These are phyloP conservation scores for Dioctria rufipes DNA, from an alignment of 2,888 invertebrate genomes.

Conservation along the genomic window DNA sequence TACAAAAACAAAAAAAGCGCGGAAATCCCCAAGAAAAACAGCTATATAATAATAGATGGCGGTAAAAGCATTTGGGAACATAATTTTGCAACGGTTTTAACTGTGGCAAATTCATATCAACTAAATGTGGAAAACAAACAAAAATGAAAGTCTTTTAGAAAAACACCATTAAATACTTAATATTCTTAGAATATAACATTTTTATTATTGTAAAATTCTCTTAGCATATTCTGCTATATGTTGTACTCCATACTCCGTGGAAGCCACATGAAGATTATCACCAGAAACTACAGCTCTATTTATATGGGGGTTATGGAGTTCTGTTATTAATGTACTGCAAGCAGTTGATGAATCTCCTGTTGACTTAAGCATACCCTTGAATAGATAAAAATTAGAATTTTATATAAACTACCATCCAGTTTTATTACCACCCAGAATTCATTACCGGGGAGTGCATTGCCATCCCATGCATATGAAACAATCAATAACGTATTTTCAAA, in stretches of 20 bases:
- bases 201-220: not conserved
- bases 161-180: no score
- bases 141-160: no score
- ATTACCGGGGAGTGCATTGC: conserved; percentile 82
- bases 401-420: not conserved
- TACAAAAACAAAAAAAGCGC: no score
- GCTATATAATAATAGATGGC: no score
- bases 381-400: not conserved
- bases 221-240: conserved; percentile 67
- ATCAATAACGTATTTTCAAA: conserved; percentile 74
- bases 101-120: no score
- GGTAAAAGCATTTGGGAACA: no score
- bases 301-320: conserved; percentile 75
- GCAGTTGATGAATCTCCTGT: conserved; percentile 76
- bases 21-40: no score
- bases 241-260: conserved; percentile 65
- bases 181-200: no score
- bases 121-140: no score
- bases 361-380: conserved; percentile 62
- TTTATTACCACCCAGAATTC: conserved; percentile 77
- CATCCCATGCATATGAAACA: conserved; percentile 82
- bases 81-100: no score
- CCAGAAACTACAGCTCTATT: conserved; percentile 72
- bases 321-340: conserved; percentile 74
- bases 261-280: conserved; percentile 73